phyloP scores from a whole-genome alignment of 2,113 vertebrate genomes.

The Tachycineta bicolor region DNA sequence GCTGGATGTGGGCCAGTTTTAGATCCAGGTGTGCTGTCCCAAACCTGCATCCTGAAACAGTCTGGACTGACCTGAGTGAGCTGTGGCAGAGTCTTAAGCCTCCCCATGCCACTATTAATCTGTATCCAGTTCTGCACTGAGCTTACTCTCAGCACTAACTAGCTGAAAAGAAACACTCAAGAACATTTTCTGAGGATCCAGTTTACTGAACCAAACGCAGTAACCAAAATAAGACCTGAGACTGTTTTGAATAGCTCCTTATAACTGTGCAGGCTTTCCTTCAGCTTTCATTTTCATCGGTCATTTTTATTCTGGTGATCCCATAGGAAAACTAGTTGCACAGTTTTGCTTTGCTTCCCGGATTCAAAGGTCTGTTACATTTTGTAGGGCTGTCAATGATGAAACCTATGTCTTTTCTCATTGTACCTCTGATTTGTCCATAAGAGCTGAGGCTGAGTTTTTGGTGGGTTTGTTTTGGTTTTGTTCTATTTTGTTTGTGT shows the following conservation, averaged over 20 bases:
- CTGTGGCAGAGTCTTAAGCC: background rate
- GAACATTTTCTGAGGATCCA: background rate
- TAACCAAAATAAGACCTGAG: background rate
- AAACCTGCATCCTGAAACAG: background rate
- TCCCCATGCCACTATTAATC: accelerated
- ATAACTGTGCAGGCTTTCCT: background rate
- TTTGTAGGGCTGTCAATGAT: background rate
- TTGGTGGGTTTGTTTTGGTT: too few relatives aligned
- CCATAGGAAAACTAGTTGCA: background rate
- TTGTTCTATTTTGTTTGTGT: background rate
- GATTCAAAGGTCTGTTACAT: background rate
- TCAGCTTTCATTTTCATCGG: background rate
- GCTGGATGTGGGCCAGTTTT: background rate
- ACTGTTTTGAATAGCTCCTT: background rate
- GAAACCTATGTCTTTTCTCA: background rate
- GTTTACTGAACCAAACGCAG: background rate
- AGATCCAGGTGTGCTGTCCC: background rate
- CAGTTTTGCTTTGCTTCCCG: background rate
- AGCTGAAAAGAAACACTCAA: background rate
- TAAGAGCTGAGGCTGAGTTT: background rate
- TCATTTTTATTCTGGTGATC: background rate
- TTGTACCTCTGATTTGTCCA: background rate
- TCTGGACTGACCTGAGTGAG: too few relatives aligned
- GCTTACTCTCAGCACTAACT: background rate
- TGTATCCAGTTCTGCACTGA: background rate